phyloP scores from a whole-genome alignment of 2,113 vertebrate species.

The Cichladusa arquata region DNA sequence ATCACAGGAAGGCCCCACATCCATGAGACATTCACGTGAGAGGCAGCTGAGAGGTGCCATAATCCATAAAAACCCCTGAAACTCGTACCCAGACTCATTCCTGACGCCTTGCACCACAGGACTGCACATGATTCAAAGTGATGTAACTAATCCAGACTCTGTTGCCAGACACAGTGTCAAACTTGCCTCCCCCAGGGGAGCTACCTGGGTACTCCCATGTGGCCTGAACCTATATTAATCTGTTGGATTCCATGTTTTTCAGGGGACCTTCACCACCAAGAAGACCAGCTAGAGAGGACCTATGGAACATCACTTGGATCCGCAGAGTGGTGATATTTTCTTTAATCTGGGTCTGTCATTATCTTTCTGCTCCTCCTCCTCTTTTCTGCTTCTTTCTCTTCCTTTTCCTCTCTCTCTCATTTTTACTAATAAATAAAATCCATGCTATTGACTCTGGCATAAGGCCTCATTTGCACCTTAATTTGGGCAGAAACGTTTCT shows the following conservation, averaged over 20 bases:
- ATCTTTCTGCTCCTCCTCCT: not conserved
- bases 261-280: not conserved
- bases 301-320: rapidly evolving
- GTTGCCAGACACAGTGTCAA: not conserved
- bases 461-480: not conserved
- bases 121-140: rapidly evolving
- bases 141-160: not conserved
- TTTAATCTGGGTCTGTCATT: not conserved
- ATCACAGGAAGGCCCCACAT: not conserved
- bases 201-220: not conserved
- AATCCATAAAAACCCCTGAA: not conserved
- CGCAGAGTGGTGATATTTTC: not conserved
- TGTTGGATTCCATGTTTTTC: not conserved
- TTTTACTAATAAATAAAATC: not conserved
- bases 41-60: rapidly evolving
- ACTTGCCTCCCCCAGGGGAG: not conserved
- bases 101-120: not conserved
- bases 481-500: not conserved
- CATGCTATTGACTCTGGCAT: not conserved
- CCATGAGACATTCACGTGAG: rapidly evolving
- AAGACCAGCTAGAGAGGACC: not conserved
- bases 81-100: rapidly evolving
- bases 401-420: not conserved
- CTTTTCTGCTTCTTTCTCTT: not conserved
- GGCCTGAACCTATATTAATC: not conserved